These are phyloP conservation scores for Catharus fuscescens DNA, from an alignment of 2,113 vertebrate genomes.

Conservation along the genomic window DNA sequence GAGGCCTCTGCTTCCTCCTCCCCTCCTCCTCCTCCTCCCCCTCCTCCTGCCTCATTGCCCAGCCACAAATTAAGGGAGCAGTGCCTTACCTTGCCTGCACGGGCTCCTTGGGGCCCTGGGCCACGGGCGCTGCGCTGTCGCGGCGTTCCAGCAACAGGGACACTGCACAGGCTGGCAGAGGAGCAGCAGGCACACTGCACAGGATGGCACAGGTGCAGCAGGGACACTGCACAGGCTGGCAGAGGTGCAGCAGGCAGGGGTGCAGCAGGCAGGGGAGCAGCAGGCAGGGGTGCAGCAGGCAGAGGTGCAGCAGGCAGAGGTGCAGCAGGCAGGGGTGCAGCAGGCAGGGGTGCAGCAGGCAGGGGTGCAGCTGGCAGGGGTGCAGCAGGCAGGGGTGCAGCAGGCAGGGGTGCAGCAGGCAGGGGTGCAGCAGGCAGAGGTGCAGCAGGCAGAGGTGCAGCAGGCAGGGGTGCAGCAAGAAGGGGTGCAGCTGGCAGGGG, in stretches of 20 bases:
- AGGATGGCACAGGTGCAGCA: too few relatives aligned
- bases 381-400: background rate
- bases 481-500: background rate
- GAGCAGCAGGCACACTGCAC: too few relatives aligned
- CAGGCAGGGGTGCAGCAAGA: background rate
- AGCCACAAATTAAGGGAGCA: background rate
- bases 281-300: too few relatives aligned
- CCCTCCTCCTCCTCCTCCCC: background rate
- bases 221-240: background rate
- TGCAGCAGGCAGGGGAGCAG: too few relatives aligned
- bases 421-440: too few relatives aligned
- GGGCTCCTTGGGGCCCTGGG: background rate
- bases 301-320: too few relatives aligned
- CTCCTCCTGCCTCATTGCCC: background rate
- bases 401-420: background rate
- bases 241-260: too few relatives aligned
- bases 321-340: too few relatives aligned
- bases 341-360: too few relatives aligned
- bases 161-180: background rate
- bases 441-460: background rate
- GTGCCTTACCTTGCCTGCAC: constrained; percentile 29
- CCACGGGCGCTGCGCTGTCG: background rate
- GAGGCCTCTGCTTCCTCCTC: background rate
- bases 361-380: background rate
- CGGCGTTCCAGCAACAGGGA: background rate